phyloP scores from a whole-genome alignment of 2,888 invertebrate genomes.

The Sthenelais limicola region DNA sequence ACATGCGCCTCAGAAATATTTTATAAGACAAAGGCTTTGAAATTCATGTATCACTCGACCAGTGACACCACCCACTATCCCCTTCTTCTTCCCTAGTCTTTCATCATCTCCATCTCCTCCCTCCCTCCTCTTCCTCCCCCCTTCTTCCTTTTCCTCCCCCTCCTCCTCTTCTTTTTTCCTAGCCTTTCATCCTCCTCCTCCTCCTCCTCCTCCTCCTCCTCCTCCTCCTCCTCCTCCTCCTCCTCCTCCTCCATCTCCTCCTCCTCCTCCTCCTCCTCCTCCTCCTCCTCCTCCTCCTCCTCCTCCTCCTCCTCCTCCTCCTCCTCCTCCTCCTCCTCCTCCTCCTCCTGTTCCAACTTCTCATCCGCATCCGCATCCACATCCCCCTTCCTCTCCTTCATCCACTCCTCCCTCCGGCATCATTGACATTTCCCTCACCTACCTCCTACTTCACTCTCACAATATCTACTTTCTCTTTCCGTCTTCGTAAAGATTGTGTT shows the following conservation, averaged over 20 bases:
- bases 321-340: neutral
- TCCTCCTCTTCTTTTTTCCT: neutral
- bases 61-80: too few species aligned
- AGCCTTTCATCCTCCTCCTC: neutral
- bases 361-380: neutral
- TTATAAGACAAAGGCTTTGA: too few species aligned
- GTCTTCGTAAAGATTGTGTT: too few species aligned
- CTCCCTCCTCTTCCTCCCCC: neutral
- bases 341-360: neutral
- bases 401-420: constrained; percentile 1
- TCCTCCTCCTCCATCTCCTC: neutral
- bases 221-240: neutral
- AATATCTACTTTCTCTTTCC: neutral
- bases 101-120: neutral
- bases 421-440: too few species aligned
- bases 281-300: constrained; percentile 14
- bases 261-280: neutral
- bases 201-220: neutral
- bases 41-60: too few species aligned
- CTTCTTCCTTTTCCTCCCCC: neutral
- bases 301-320: neutral
- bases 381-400: neutral
- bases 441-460: neutral
- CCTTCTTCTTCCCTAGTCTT: too few species aligned
- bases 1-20: too few species aligned